Conservation (phyloP, 2,797 vertebrate species). For the Acanthurus lineatus region DNA sequence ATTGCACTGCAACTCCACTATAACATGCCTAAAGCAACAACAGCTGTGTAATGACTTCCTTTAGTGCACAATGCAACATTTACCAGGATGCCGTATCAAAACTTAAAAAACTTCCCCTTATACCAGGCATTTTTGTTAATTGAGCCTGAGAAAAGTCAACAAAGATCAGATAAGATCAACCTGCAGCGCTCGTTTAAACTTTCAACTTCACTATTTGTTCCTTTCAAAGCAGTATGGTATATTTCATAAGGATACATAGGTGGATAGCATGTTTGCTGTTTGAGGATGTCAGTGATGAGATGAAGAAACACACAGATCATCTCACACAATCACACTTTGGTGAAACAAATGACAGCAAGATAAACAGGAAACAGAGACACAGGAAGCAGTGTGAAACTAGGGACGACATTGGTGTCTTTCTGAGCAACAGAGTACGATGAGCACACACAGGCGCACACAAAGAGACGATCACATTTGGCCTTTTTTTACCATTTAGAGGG, state of each 20-base stretch:
- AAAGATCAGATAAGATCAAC: constrained; percentile 18
- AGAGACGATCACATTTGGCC: constrained; percentile 15
- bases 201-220: background rate
- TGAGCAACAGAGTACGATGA: constrained; percentile 74
- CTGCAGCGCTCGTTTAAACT: constrained; percentile 3
- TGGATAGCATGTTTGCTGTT: constrained; percentile 39
- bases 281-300: constrained; percentile 56
- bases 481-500: constrained; percentile 24
- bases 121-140: constrained; percentile 12
- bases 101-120: constrained; percentile 30
- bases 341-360: constrained; percentile 85
- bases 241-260: constrained; percentile 17
- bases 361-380: constrained; percentile 91
- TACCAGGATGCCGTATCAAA: constrained; percentile 28
- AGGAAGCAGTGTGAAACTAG: constrained; percentile 87
- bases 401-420: constrained; percentile 79
- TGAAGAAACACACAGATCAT: constrained; percentile 77
- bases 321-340: constrained; percentile 83
- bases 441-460: constrained; percentile 28
- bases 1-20: constrained; percentile 9
- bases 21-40: background rate
- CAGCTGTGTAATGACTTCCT: constrained; percentile 18
- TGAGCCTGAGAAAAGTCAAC: constrained; percentile 15
- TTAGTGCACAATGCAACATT: constrained; percentile 19
- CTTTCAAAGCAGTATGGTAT: background rate